Evolutionary conservation across 2,888 invertebrate genomes (phyloP), one percentile per base, ranked within the genome.

Genomic region (Oligia strigilis): DNA sequence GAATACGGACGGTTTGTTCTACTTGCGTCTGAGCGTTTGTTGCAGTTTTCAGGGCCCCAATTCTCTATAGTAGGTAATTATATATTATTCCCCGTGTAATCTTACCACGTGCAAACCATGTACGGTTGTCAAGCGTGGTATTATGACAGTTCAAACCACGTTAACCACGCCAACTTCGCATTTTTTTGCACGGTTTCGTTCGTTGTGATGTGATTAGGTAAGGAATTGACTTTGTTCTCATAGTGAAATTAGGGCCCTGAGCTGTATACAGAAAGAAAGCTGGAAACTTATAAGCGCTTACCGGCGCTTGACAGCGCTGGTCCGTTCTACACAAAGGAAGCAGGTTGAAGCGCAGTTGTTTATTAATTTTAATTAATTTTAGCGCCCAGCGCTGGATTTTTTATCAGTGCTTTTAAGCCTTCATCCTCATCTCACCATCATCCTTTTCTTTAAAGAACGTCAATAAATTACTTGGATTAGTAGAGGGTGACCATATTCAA

Each of bases 1-100:
- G 81, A 82, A 80, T 72, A 78, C 80, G 17, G 11, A 76, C 6
- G 69, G 75, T 72, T 36, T 43, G 62, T 23, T 80, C 89, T 46
- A 11, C 55, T 86, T 84, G 17, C 52, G 58, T 69, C 88, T 52
- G 14, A 1, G 14, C 17, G 58, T 23, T 64, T 2, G 40, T 36
- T 36, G 19, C 69, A 36, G 8, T 70, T 49, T 46, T 72, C 0
- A 29, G 36, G n/a, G 17, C 17, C 17, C 52, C 17, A 52, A n/a
- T 4, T 60, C n/a, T 60, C 4, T n/a, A 29, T 29, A 29, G 29
- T n/a, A n/a, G 4, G n/a, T 55, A 8, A 55, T 23, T 23, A 29
- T 29, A 29, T 29, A 55, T 19, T 55, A 55, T 55, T 55, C 2
- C 19, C 55, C 23, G 23, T 0, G 23, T n/a, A 9, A 23, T n/a